Base-by-base conservation (phyloP, 2,888 invertebrate genomes). In the Lydus trimaculatus region DNA sequence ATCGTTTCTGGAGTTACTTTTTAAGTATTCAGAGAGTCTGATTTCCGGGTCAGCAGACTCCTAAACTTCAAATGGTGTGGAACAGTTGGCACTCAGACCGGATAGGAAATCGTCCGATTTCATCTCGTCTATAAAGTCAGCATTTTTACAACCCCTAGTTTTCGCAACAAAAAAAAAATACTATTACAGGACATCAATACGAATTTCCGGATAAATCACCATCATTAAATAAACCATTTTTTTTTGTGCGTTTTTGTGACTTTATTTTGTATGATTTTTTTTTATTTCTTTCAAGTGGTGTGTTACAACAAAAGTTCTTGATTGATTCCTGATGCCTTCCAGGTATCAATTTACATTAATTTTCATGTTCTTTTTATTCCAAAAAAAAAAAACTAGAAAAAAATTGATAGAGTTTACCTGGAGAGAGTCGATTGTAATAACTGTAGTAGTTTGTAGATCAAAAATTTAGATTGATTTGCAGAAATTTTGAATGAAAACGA, bases 1-100 rank as follows among this genome's bases (percentile, higher is more conserved):
- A 1, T 36, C 0, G 1, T 43, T 43, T 43, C n/a, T 43, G 1
- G 2, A 1, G 8, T 33, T 7, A 28, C 4, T 33, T 33, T 75
- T 76, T 76, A 75, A 77, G 74, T 76, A 78, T 78, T 77, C 79
- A 75, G 75, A 69, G 62, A 69, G n/a, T n/a, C 65, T 64, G 70
- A 72, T 76, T 78, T 79, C 79, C 78, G 79, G 78, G 76, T 78
- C 77, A 78, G 76, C 77, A 75, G 74, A 73, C 76, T 76, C 75
- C 72, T 65, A 71, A 43, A 43, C 43, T 43, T 43, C n/a, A 43
- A 43, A 43, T 43, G 43, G 43, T 43, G 43, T 43, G 43, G 43
- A 43, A 43, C 43, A 43, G 43, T 43, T 43, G 43, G 43, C 43
- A 43, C 43, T 43, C 43, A 43, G 43, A 43, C 43, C 43, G 43